Evolutionary conservation across 2,888 invertebrate genomes (phyloP).

Genomic region (Caenorhabditis sulstoni): DNA sequence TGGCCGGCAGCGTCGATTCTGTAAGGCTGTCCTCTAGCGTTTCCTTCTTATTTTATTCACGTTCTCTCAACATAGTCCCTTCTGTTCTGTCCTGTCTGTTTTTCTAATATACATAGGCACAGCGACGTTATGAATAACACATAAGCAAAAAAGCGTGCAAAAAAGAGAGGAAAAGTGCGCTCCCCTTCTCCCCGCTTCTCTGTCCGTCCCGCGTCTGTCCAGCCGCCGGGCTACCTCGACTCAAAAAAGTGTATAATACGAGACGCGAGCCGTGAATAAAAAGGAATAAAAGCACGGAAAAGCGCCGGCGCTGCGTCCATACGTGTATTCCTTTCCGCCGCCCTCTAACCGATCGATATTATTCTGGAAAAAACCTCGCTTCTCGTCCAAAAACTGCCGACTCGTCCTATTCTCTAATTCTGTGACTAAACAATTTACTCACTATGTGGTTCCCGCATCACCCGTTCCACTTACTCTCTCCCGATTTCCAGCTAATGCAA

Average conservation of each 20-base stretch:
- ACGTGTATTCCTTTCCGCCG: slow-evolving; percentile 27
- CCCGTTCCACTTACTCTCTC: slow-evolving; percentile 9
- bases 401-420: slow-evolving; percentile 20
- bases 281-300: slow-evolving; percentile 30
- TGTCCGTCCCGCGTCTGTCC: slow-evolving; percentile 17
- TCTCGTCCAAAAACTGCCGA: background rate
- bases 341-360: slow-evolving; percentile 32
- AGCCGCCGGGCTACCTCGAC: background rate
- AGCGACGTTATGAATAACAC: background rate
- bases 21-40: slow-evolving; percentile 12
- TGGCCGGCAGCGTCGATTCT: slow-evolving; percentile 19
- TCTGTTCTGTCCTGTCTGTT: background rate
- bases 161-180: background rate
- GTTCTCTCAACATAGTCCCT: background rate
- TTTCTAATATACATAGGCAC: background rate
- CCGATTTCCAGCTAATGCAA: slow-evolving; percentile 44
- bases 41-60: background rate
- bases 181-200: slow-evolving; percentile 7
- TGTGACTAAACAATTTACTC: slow-evolving; percentile 12
- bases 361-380: background rate
- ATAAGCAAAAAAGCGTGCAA: background rate
- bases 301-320: slow-evolving; percentile 2
- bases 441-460: slow-evolving; percentile 27
- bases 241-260: background rate
- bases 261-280: background rate